Base-by-base conservation (phyloP, 2,888 invertebrate species). In the Drosophila paranaensis region DNA sequence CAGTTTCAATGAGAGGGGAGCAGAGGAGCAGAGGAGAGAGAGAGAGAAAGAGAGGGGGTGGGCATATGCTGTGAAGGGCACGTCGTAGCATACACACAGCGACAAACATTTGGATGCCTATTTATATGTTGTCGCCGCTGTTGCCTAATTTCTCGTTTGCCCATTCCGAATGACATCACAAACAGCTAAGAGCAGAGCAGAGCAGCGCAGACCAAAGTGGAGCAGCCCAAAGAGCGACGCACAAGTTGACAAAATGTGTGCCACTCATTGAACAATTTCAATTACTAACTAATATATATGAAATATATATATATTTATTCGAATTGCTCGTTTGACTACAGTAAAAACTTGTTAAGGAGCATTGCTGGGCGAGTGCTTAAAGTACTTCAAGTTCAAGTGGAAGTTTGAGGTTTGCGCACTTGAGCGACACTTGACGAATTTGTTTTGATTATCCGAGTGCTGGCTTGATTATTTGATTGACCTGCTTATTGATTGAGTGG, bases 151-250 rank as follows among this genome's bases (percentile, higher is more conserved):
- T 64, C 9, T 50, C 39, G 6, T 33, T 43, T 50, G 9, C 42
- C 61, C 60, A 43, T 27, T 39, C 11, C 10, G 14, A 62, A 62
- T 73, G 73, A 63, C 58, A 69, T 63, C 73, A 74, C 42, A 62
- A 27, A 27, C 13, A 30, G 50, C 50, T 30, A n/a, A n/a, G 30
- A 48, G 48, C 46, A 48, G 30, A 6, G 30, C 46, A 48, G 30
- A 6, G 30, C 73, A 74, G n/a, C 30, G 48, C 46, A 48, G 30
- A 6, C n/a, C 48, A 33, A 27, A 50, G 30, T 33, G 5, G 30
- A 50, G 57, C 57, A 45, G 48, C 37, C 54, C n/a, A 54, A 66
- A 48, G 58, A 35, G 20, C 20, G 14, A 56, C 30, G 16, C 43
- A 66, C n/a, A 43, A 43, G 67, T 16, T 1, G 13, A 50, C 55